These are phyloP conservation scores for Suillia variegata DNA, from an alignment of 2,888 invertebrate genomes.

Conservation along the genomic window DNA sequence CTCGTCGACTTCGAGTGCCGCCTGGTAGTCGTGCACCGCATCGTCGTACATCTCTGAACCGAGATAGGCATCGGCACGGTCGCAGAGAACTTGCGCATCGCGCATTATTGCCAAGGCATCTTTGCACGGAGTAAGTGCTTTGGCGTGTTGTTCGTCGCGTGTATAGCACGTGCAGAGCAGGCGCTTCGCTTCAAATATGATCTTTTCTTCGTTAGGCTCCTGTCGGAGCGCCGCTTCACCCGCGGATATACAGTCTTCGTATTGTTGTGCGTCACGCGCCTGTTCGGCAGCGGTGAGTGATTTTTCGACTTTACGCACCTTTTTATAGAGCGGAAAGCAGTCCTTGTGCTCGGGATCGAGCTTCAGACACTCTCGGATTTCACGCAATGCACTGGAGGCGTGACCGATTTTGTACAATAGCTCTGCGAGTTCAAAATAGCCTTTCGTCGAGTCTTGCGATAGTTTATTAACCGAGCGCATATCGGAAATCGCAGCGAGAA, in stretches of 20 bases:
- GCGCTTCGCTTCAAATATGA: constrained; percentile 75
- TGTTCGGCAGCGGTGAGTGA: constrained; percentile 71
- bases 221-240: constrained; percentile 71
- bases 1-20: constrained; percentile 83
- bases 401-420: constrained; percentile 91
- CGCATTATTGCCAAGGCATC: constrained; percentile 77
- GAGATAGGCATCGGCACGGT: constrained; percentile 90
- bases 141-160: constrained; percentile 71
- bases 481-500: constrained; percentile 87
- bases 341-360: constrained; percentile 96
- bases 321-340: constrained; percentile 96
- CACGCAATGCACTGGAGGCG: constrained; percentile 86
- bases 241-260: constrained; percentile 70
- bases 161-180: constrained; percentile 81
- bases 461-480: constrained; percentile 88
- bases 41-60: constrained; percentile 90
- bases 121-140: constrained; percentile 79
- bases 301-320: constrained; percentile 91
- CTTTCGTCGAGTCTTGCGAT: constrained; percentile 88
- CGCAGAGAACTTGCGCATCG: constrained; percentile 81
- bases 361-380: constrained; percentile 95
- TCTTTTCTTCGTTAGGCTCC: constrained; percentile 74
- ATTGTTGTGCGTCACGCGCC: constrained; percentile 68
- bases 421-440: constrained; percentile 70
- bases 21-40: constrained; percentile 85